phyloP scores from a whole-genome alignment of 2,888 invertebrate genomes.

The Herminia tarsipennalis region DNA sequence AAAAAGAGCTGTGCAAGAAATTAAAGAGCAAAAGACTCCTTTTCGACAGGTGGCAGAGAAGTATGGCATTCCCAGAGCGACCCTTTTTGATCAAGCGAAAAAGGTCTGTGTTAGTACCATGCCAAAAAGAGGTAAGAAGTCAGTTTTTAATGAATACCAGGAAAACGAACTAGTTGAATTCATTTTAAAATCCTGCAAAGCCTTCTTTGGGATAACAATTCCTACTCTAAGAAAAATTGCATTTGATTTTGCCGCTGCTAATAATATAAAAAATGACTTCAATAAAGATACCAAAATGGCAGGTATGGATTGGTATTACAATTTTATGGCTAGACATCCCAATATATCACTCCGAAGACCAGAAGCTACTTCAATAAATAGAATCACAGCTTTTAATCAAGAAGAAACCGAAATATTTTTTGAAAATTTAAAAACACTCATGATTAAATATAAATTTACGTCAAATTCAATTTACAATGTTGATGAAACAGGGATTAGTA shows the following conservation, averaged over 20 bases:
- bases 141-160: constrained; percentile 21
- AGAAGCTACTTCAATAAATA: constrained; percentile 15
- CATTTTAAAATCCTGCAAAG: constrained; percentile 27
- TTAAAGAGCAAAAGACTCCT: constrained; percentile 20
- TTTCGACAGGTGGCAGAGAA: constrained; percentile 18
- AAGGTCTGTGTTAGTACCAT: background rate
- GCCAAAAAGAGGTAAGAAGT: constrained; percentile 10
- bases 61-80: constrained; percentile 24
- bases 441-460: background rate
- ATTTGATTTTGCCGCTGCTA: constrained; percentile 30
- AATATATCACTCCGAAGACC: constrained; percentile 28
- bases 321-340: constrained; percentile 17
- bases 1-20: constrained; percentile 27
- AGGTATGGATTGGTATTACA: constrained; percentile 20
- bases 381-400: constrained; percentile 17
- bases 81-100: background rate
- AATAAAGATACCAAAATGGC: constrained; percentile 3
- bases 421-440: constrained; percentile 7
- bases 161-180: constrained; percentile 32
- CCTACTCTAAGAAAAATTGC: constrained; percentile 33
- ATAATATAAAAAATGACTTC: constrained; percentile 24
- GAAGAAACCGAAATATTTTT: constrained; percentile 11
- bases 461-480: constrained; percentile 23
- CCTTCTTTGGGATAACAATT: too few relatives aligned
- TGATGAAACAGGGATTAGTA: constrained; percentile 23